A percentile compares a stretch with the other conserved stretches of the same genome.
Evolutionary conservation across 2,113 vertebrate species (phyloP).

Genomic region (Neogobius melanostomus): DNA sequence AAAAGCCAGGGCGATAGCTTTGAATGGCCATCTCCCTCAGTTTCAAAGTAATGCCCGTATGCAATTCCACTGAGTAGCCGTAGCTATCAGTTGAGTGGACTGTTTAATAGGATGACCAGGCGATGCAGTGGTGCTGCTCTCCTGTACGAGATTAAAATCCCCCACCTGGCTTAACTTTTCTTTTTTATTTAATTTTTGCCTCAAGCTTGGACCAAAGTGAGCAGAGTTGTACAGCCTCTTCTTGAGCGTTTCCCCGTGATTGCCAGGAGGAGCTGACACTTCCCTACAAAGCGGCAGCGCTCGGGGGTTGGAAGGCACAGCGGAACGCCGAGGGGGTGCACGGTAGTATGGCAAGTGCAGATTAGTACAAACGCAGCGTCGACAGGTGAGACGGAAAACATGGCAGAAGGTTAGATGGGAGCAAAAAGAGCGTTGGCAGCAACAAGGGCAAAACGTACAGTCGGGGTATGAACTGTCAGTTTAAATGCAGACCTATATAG

Average conservation of each 20-base stretch:
- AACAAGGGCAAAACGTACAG: constrained; percentile 3
- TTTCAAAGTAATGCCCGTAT: not conserved
- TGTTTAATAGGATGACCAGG: constrained; percentile 2
- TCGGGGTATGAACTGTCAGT: not conserved
- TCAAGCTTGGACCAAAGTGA: not conserved
- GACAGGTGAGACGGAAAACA: constrained; percentile 23
- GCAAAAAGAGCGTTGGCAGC: constrained; percentile 5
- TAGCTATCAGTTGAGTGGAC: constrained; percentile 4
- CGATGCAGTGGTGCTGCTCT: not conserved
- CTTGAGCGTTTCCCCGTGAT: constrained; percentile 29
- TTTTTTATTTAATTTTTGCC: not conserved
- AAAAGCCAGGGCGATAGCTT: not conserved
- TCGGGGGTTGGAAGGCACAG: constrained; percentile 49
- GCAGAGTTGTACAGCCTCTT: not conserved
- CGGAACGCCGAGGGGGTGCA: constrained; percentile 42
- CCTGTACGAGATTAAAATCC: constrained; percentile 5
- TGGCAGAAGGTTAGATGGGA: constrained; percentile 35
- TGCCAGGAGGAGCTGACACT: constrained; percentile 49
- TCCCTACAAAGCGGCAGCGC: constrained; percentile 46
- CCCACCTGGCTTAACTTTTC: constrained; percentile 1
- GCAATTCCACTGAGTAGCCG: constrained; percentile 1
- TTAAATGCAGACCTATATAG: not conserved
- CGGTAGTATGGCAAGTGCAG: constrained; percentile 31
- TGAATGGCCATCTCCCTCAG: not conserved
- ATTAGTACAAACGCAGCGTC: constrained; percentile 39